phyloP scores from a whole-genome alignment of 1,140 invertebrate genomes.

The Caenorhabditis briggsae region DNA sequence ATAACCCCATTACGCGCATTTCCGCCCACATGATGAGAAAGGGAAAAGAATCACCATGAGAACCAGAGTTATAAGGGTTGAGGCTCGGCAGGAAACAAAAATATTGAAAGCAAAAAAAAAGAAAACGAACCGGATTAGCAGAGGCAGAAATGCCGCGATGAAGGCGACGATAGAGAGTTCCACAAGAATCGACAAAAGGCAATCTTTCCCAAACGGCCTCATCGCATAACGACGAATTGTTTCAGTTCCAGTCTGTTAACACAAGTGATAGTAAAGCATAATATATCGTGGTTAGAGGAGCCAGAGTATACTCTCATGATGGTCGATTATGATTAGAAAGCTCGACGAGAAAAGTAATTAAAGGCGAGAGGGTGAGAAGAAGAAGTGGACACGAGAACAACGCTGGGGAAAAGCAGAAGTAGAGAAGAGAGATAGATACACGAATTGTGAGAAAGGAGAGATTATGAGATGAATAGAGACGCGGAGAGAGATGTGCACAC shows the following conservation, averaged over 20 bases:
- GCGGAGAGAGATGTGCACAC: constrained; percentile 51
- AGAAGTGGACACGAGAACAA: constrained; percentile 18
- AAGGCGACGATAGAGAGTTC: constrained; percentile 9
- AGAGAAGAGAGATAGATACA: constrained; percentile 29
- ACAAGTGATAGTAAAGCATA: constrained; percentile 4
- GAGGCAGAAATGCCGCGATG: constrained; percentile 15
- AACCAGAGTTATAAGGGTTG: not conserved
- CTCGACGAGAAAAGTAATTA: constrained; percentile 10
- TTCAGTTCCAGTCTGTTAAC: constrained; percentile 49
- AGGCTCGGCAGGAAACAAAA: not conserved
- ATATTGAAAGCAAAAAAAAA: not conserved
- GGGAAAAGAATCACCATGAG: not conserved
- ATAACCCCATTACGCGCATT: no score
- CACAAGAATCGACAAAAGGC: constrained; percentile 47
- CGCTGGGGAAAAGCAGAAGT: constrained; percentile 3
- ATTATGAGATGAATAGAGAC: constrained; percentile 53
- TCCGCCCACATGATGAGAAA: not conserved
- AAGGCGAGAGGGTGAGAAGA: constrained; percentile 12
- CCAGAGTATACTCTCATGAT: not conserved
- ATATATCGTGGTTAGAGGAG: not conserved
- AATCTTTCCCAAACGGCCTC: constrained; percentile 45
- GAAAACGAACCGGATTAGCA: constrained; percentile 52
- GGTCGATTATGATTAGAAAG: constrained; percentile 7
- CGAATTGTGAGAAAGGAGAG: not conserved
- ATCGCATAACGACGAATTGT: constrained; percentile 4